Base-by-base conservation (phyloP, 1,140 invertebrate species). In the Maniola jurtina region DNA sequence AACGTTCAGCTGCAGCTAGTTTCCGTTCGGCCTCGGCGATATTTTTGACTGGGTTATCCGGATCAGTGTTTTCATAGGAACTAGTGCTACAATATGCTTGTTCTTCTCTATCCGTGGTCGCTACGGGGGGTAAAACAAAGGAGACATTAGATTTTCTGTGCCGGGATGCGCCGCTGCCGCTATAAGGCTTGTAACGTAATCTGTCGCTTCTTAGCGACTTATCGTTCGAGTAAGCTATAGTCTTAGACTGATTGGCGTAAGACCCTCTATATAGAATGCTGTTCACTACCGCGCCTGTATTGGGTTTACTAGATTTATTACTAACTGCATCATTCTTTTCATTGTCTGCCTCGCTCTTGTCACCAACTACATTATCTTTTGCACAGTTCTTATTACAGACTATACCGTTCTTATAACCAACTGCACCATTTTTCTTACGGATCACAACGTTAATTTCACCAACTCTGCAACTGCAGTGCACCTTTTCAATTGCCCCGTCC, bases 91-190 rank as follows among this genome's bases (percentile, higher is more conserved):
- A 59, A 3, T 42, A 36, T 14, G 57, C 13, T 60, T 66, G 38
- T 9, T 14, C 38, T 25, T 25, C 25, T 25, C 4, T 25, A 5
- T 59, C 45, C 16, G 50, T 2, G 54, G 60, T 34, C 16, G 68
- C 55, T 13, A 61, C 36, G 15, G 66, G 11, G 0, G 74, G 68
- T 25, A 71, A 69, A 11, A 70, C 42, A n/a, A 73, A 71, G n/a
- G 79, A 79, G 5, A 74, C 66, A 38, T 67, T 61, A 8, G 79
- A 79, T 45, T 70, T 69, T 45, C 64, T 73, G 40, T 47, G 25
- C 42, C 61, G 64, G 6, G 73, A 64, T 14, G 64, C 66, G 33
- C 40, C 57, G 25, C 70, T 60, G 16, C 47, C 65, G 35, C 52
- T 71, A 35, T 62, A 55, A 16, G 34, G 33, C 35, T 50, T 38